These are phyloP conservation scores for Triplophysa siluroides DNA, from an alignment of 2,113 vertebrate genomes.

Conservation along the genomic window DNA sequence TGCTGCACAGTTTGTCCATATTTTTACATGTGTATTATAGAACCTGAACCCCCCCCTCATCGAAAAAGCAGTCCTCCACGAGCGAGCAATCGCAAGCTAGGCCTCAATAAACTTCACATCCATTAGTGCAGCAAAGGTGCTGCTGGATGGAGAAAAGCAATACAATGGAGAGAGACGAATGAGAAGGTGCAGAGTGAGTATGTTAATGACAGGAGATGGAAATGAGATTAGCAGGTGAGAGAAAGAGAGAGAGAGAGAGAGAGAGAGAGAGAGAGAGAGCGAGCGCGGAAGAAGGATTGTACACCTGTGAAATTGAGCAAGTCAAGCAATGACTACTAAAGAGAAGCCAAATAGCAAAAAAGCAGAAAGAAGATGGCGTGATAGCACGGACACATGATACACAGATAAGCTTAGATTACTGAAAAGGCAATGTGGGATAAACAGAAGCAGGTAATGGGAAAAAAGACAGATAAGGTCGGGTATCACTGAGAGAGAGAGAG, in stretches of 20 bases:
- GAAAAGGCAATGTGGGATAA: slow-evolving; percentile 28
- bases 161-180: slow-evolving; percentile 38
- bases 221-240: slow-evolving; percentile 25
- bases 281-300: too few species aligned
- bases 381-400: slow-evolving; percentile 25
- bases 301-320: slow-evolving; percentile 22
- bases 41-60: not conserved
- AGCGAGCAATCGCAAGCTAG: slow-evolving; percentile 21
- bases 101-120: slow-evolving; percentile 27
- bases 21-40: not conserved
- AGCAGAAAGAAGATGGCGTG: slow-evolving; percentile 13
- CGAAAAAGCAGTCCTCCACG: not conserved
- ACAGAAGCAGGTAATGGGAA: slow-evolving; percentile 38
- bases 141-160: slow-evolving; percentile 33
- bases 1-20: not conserved
- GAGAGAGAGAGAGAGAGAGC: too few species aligned
- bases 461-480: slow-evolving; percentile 36
- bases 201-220: slow-evolving; percentile 48
- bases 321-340: slow-evolving; percentile 5
- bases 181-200: slow-evolving; percentile 38
- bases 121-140: slow-evolving; percentile 23
- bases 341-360: slow-evolving; percentile 19
- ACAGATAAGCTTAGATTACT: slow-evolving; percentile 37
- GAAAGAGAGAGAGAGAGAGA: too few species aligned
- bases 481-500: slow-evolving; percentile 5